phyloP scores from a whole-genome alignment of 2,113 vertebrate genomes.

The Peromyscus polionotus region DNA sequence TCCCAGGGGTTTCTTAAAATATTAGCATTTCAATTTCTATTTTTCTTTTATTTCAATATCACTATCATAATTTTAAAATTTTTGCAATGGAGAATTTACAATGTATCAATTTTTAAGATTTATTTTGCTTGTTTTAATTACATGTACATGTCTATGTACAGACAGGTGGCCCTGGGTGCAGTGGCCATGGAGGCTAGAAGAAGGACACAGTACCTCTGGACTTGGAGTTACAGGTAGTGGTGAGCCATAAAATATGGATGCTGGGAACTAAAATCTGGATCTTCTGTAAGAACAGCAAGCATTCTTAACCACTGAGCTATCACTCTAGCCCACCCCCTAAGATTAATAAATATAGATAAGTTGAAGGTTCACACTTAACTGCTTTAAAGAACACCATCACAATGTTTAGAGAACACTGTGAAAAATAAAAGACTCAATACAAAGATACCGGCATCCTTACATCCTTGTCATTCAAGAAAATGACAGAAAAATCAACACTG shows the following conservation, averaged over 20 bases:
- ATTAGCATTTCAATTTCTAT: not conserved
- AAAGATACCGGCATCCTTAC: not conserved
- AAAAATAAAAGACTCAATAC: not conserved
- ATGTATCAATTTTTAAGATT: not conserved
- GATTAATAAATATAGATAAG: not conserved
- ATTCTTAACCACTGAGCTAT: not conserved
- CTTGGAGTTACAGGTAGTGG: not conserved
- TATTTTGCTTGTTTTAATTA: not conserved
- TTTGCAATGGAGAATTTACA: not conserved
- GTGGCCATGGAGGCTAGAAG: not conserved
- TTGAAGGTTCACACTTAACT: not conserved
- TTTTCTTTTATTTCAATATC: constrained; percentile 26
- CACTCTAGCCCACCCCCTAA: not conserved
- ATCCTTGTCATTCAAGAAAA: constrained; percentile 14
- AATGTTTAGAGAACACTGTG: not conserved
- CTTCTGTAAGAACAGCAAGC: not conserved
- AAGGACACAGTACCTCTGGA: rapidly evolving
- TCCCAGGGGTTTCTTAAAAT: not conserved
- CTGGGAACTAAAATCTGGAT: not conserved
- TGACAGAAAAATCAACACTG: constrained; percentile 46
- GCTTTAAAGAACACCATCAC: constrained; percentile 28
- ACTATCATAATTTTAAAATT: constrained; percentile 29
- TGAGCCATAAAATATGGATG: not conserved
- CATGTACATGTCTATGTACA: not conserved
- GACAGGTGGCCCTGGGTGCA: too few species aligned